Conservation (phyloP, 2,888 invertebrate genomes). For the Cephus runcator region DNA sequence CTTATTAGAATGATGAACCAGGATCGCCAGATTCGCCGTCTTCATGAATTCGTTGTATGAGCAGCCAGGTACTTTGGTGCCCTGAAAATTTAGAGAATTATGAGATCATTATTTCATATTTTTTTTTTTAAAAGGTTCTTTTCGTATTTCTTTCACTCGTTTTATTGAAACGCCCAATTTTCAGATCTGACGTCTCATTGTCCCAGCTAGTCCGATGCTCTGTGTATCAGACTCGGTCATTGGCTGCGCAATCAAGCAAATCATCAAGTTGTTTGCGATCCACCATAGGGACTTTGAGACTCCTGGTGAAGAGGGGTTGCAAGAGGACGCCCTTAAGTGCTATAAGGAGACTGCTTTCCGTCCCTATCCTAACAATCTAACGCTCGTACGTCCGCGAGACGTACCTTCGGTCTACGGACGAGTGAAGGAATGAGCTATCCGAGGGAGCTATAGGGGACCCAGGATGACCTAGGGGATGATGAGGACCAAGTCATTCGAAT, state of each 20-base stretch:
- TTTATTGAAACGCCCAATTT: neutral
- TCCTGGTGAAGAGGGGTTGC: slow-evolving; percentile 32
- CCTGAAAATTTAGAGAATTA: neutral
- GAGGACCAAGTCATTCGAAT: slow-evolving; percentile 2
- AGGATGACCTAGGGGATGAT: neutral
- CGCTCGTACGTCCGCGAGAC: slow-evolving; percentile 48
- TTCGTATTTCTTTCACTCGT: neutral
- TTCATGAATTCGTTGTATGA: neutral
- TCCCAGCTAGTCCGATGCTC: neutral
- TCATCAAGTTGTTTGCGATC: slow-evolving; percentile 54
- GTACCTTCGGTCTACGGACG: neutral
- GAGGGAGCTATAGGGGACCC: neutral
- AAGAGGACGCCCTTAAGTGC: slow-evolving; percentile 58
- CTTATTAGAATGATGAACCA: slow-evolving; percentile 28
- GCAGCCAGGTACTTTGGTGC: neutral
- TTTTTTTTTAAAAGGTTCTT: too few relatives aligned
- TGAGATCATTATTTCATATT: neutral
- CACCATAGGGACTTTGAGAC: neutral
- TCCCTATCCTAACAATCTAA: slow-evolving; percentile 51
- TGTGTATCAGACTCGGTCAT: slow-evolving; percentile 6
- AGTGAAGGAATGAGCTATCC: neutral
- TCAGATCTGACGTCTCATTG: neutral
- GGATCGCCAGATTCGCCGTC: neutral
- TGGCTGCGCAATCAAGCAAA: slow-evolving; percentile 55
- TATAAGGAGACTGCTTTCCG: slow-evolving; percentile 60